Base-by-base conservation (phyloP, 2,888 invertebrate genomes). In the Sphaeridia pumilis region DNA sequence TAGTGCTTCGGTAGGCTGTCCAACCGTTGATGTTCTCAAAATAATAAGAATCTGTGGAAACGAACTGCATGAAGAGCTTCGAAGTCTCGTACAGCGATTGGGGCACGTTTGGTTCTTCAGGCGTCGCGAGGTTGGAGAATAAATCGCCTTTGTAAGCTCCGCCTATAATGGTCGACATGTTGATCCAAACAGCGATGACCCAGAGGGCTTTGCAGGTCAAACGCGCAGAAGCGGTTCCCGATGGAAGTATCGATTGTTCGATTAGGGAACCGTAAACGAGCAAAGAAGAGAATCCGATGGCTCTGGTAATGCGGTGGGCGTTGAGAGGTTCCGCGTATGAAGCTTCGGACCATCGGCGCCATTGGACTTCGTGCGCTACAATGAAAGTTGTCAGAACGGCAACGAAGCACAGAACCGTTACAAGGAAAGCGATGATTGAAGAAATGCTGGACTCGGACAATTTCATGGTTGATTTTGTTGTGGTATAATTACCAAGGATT, bases 131-230 rank as follows among this genome's bases (percentile, higher is more conserved):
- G 21, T 36, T 38, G 12, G 46, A 52, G 20, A 52, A 52, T n/a
- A 52, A 10, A n/a, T 24, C 44, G 1, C 46, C 52, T 46, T 52
- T 52, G 31, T 52, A 52, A 12, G 46, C 36, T 10, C 24, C 17
- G 10, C 52, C 38, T 3, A 52, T 46, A 26, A 52, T 31, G n/a
- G 52, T 52, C 1, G 46, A 36, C 10, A 36, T 25, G 28, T 52
- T 52, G 5, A 52, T 41, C 52, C 52, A 52, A 26, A 52, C 46
- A 3, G 35, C 4, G 20, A 51, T 51, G 2, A 51, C n/a, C 5
- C 45, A 17, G 2, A 51, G 28, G 1, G 44, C 25, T 34, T 51
- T 51, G 1, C 12, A 4, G 28, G 14, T 51, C 27, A 46, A 4
- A 12, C 46, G 14, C 26, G 4, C 2, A 4, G 24, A 34, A 2